Evolutionary conservation across 1,140 invertebrate genomes (phyloP), one percentile per base, ranked within the genome.

Genomic region (Solenopsis invicta): DNA sequence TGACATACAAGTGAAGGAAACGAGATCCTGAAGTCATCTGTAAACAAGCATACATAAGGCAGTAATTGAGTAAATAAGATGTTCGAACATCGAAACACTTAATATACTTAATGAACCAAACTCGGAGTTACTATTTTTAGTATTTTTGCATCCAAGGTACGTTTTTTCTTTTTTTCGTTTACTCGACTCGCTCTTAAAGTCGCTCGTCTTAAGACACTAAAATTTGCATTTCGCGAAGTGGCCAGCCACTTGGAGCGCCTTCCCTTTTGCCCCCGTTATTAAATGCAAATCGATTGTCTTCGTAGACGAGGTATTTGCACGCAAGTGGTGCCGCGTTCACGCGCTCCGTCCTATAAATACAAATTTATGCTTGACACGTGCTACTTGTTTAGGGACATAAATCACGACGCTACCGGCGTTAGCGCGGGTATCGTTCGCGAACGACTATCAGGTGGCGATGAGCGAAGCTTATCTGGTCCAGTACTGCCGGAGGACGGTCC

Each of bases 321-420:
- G 41, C n/a, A 21, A 59, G 18, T 34, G 18, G 4, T 21, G 12
- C 76, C 16, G 3, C 18, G 29, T 77, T 64, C 21, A 29, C 24
- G 29, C 62, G 13, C 18, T 21, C 10, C 13, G 24, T 76, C 66
- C 81, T 91, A 89, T 85, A 91, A 88, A 86, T 89, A 91, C 62
- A 81, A 56, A 75, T 69, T 88, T 84, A 90, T 69, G 64, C 66
- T 37, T 3, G 78, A 86, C 89, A 90, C 77, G 54, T 88, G 86
- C 37, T 76, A 88, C 34, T 67, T 75, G 84, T 80, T 87, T 87
- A 41, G 61, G 24, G 41, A 29, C 37, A 88, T 90, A 88, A 90
- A 88, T 90, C 86, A 56, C 13, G 56, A 48, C 52, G 45, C 48
- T 50, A 48, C 16, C 6, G 37, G 41, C 56, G 18, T 82, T 85